Evolutionary conservation across 2,888 invertebrate genomes (phyloP).

Genomic region (Watsonalla cultraria): DNA sequence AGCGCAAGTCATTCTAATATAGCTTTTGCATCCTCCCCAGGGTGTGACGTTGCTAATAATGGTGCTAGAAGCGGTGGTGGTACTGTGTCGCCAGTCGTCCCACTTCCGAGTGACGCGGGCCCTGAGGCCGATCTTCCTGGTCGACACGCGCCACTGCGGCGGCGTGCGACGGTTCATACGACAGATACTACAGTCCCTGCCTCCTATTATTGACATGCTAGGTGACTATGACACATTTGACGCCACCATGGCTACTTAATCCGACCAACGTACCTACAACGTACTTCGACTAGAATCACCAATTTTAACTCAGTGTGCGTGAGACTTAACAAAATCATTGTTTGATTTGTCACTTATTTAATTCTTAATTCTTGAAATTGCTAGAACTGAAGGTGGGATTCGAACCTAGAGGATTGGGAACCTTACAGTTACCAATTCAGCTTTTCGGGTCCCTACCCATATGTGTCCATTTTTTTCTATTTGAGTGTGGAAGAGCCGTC

Average conservation of each 20-base stretch:
- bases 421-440: no score
- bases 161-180: slow-evolving; percentile 86
- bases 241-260: no score
- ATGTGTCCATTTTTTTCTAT: no score
- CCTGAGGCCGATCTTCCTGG: slow-evolving; percentile 91
- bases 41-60: slow-evolving; percentile 86
- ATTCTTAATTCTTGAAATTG: no score
- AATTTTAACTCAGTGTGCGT: neutral
- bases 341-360: no score
- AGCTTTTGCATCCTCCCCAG: slow-evolving; percentile 54
- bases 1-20: no score
- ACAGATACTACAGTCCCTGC: slow-evolving; percentile 90
- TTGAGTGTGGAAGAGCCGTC: no score
- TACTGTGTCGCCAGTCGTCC: slow-evolving; percentile 87
- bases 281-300: neutral
- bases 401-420: no score
- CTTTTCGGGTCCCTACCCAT: no score
- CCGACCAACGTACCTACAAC: neutral
- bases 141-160: slow-evolving; percentile 91
- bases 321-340: no score
- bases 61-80: slow-evolving; percentile 89
- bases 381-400: no score
- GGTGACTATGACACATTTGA: slow-evolving; percentile 57
- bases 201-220: slow-evolving; percentile 93
- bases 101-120: slow-evolving; percentile 94